Percentiles rank a stretch among this genome's conserved stretches.
phyloP scores from a whole-genome alignment of 2,797 vertebrate species.

The Cossypha heuglini region DNA sequence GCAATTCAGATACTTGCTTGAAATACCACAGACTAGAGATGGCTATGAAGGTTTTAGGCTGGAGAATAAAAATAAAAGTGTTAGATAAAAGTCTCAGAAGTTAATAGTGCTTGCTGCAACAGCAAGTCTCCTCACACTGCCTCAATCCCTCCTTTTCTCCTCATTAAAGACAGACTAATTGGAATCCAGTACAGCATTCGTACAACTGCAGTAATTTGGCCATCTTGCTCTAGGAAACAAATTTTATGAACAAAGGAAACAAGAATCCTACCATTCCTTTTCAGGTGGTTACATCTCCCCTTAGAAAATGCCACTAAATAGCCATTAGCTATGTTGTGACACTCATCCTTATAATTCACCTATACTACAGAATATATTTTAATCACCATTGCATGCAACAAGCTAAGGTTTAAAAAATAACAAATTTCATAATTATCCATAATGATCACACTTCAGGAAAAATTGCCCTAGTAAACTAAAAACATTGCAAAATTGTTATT shows the following conservation, averaged over 20 bases:
- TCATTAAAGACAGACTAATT: background rate
- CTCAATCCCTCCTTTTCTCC: background rate
- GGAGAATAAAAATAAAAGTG: background rate
- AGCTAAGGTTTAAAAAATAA: background rate
- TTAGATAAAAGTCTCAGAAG: background rate
- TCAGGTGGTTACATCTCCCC: background rate
- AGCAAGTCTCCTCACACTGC: background rate
- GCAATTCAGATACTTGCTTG: background rate
- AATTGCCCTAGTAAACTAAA: background rate
- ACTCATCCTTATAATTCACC: background rate
- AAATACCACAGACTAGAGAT: background rate
- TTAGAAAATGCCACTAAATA: background rate
- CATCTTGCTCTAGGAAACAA: background rate
- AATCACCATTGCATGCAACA: background rate
- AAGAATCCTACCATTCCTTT: background rate
- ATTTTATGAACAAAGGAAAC: background rate
- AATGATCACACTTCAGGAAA: background rate
- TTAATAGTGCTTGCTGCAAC: background rate
- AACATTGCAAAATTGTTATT: background rate
- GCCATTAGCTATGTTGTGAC: background rate
- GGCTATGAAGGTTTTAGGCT: background rate
- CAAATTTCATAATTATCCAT: background rate
- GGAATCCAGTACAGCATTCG: background rate
- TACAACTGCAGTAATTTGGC: background rate
- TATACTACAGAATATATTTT: background rate